Percentiles rank a stretch among this genome's conserved stretches.
These are phyloP conservation scores for Sinocyclocheilus anshuiensis DNA, from an alignment of 2,113 vertebrate genomes.

Conservation along the genomic window DNA sequence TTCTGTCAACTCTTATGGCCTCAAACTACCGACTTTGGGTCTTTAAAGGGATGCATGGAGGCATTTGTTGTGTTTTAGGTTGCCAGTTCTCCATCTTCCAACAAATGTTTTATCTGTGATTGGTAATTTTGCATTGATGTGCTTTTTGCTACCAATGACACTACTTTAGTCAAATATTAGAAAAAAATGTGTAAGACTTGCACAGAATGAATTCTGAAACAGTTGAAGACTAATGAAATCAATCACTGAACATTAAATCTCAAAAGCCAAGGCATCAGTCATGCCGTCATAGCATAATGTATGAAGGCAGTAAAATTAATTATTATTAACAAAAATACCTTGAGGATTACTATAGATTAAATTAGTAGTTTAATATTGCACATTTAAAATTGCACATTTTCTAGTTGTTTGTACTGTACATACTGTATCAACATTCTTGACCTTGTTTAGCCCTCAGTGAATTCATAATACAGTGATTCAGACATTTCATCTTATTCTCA, in stretches of 20 bases:
- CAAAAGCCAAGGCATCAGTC: background rate
- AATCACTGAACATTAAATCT: background rate
- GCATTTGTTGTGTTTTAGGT: slow-evolving; percentile 3
- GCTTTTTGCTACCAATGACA: background rate
- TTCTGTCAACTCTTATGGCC: slow-evolving; percentile 1
- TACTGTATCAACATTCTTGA: too few relatives aligned
- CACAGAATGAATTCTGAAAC: slow-evolving; percentile 4
- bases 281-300: background rate
- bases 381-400: slow-evolving; percentile 61
- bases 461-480: slow-evolving; percentile 47
- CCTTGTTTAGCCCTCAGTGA: slow-evolving; percentile 54
- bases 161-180: background rate
- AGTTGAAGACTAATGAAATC: background rate
- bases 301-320: background rate
- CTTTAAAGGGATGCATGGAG: background rate
- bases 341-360: background rate
- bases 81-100: background rate
- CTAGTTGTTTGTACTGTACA: slow-evolving; percentile 55
- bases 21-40: background rate
- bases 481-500: slow-evolving; percentile 55
- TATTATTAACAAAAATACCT: background rate
- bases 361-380: background rate
- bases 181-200: background rate
- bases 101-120: background rate
- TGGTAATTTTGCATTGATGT: background rate